Evolutionary conservation across 2,797 vertebrate genomes (phyloP), one percentile per base, ranked within the genome.

Genomic region (Falco naumanni): DNA sequence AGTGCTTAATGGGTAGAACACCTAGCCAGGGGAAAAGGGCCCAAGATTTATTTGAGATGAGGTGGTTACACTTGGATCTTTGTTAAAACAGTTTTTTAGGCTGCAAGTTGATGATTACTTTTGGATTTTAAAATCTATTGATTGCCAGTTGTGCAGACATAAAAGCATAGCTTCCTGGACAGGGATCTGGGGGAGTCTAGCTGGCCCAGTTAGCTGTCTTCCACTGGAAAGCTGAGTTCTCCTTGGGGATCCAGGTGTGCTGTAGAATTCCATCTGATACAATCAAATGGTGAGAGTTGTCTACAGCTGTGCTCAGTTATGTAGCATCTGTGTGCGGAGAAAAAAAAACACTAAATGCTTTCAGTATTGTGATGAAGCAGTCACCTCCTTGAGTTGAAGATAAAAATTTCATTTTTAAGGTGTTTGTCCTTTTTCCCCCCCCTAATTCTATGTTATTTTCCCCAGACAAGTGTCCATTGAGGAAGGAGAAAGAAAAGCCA

Each of bases 401-500:
- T 8, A 2, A 70, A 53, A 59, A 71, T 34, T n/a, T 24, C 4
- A 50, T 65, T 83, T 61, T 57, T 17, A 22, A 28, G 6, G 1
- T 61, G 16, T 53, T n/a, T 28, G 5, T 24, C 7, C 2, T 10
- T 59, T 29, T 50, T 21, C 39, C 43, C 6, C 3, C 9, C 2
- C 41, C 65, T 96, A 37, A 93, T 91, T 57, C 21, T 59, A 39
- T 82, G 0, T 96, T 97, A n/a, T 98, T 96, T 97, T 96, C 97
- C 93, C 74, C 98, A 99, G 99, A 98, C 99, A 99, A 99, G 99
- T 99, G 97, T 99, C 99, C 98, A 99, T 99, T 96, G 99, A 99
- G 97, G 99, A 99, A 98, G 99, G 99, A 89, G 99, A 99, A 95
- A 98, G 99, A 98, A 99, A 99, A 99, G 99, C 99, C 99, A 99